Conservation (phyloP, 1,140 invertebrate genomes). For the Drosophila pandora region DNA sequence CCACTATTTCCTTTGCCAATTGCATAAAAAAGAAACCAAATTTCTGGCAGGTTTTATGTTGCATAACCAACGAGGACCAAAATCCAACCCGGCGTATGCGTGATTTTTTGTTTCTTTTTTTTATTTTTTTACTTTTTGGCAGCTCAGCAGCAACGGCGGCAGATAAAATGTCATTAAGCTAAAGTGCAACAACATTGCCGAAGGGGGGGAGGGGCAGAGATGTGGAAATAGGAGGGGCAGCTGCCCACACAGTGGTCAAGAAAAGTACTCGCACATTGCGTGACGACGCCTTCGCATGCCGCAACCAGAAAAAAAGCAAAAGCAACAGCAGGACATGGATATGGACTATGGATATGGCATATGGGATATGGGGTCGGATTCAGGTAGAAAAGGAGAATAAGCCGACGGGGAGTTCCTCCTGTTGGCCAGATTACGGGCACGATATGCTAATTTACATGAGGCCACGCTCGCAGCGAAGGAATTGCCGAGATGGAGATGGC, state of each 20-base stretch:
- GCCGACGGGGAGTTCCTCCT: conserved; percentile 50
- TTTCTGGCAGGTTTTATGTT: conserved; percentile 59
- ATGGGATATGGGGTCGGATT: conserved; percentile 34
- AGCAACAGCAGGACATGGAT: conserved; percentile 73
- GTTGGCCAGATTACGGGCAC: conserved; percentile 79
- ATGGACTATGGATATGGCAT: conserved; percentile 51
- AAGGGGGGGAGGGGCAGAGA: background rate
- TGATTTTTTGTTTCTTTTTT: conserved; percentile 22
- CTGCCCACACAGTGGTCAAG: conserved; percentile 78
- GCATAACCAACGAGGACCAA: conserved; percentile 56
- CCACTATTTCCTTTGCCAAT: conserved; percentile 75
- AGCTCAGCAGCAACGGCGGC: conserved; percentile 20
- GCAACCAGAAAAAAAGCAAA: conserved; percentile 44
- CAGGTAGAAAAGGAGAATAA: conserved; percentile 14
- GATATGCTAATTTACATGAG: conserved; percentile 81
- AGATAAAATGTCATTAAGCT: conserved; percentile 82
- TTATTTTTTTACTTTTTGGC: conserved; percentile 22
- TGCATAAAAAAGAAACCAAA: conserved; percentile 63
- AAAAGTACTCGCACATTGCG: conserved; percentile 58
- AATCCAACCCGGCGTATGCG: conserved; percentile 62
- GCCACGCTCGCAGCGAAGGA: conserved; percentile 35
- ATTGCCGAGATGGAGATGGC: conserved; percentile 39
- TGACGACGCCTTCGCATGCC: conserved; percentile 80
- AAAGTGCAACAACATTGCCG: conserved; percentile 57
- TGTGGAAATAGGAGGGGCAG: conserved; percentile 4